These are phyloP conservation scores for Metallyticus violacea DNA, from an alignment of 2,888 invertebrate genomes.

Conservation along the genomic window DNA sequence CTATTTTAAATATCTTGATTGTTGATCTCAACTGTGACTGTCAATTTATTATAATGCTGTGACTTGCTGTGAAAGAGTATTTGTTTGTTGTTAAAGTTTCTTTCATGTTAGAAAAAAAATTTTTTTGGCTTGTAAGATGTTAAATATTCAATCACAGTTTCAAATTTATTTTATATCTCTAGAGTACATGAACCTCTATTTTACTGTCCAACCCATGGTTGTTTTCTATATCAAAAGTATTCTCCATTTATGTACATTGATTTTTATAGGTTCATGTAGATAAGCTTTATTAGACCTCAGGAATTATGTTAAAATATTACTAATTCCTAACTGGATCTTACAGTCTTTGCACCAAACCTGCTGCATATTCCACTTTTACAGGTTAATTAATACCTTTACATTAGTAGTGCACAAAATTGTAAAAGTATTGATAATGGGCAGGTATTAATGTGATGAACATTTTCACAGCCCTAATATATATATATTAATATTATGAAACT, in stretches of 20 bases:
- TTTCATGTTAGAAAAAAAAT: neutral
- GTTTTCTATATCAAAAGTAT: neutral
- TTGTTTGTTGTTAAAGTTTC: neutral
- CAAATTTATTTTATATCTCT: neutral
- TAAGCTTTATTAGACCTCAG: neutral
- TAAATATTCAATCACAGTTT: neutral
- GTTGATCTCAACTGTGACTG: conserved; percentile 20
- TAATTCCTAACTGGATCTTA: too few relatives aligned
- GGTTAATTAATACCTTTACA: too few relatives aligned
- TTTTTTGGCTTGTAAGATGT: neutral
- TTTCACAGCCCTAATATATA: neutral
- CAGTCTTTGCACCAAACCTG: neutral
- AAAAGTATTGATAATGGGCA: neutral
- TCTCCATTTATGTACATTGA: neutral
- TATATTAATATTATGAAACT: neutral
- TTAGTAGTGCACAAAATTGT: neutral
- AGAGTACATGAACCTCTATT: neutral
- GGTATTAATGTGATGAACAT: neutral
- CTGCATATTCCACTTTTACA: neutral
- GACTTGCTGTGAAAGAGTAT: conserved; percentile 9
- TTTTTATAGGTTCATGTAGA: neutral
- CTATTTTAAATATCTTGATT: conserved; percentile 11
- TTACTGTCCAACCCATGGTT: neutral
- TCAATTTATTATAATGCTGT: conserved; percentile 11
- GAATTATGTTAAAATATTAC: neutral